phyloP scores from a whole-genome alignment of 2,797 vertebrate genomes.

The Emydoidea blandingii region DNA sequence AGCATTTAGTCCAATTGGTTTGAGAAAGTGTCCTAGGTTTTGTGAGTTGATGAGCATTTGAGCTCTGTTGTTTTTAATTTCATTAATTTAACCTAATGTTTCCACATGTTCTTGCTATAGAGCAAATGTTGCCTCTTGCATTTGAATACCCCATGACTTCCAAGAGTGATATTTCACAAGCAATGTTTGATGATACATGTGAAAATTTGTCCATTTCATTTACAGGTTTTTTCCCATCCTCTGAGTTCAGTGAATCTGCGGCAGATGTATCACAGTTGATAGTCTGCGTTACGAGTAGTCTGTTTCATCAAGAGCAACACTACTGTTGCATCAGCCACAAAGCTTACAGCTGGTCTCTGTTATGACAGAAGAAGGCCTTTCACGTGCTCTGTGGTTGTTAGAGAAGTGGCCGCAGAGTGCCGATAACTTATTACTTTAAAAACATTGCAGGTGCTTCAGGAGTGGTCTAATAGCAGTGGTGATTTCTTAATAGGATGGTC shows the following conservation, averaged over 20 bases:
- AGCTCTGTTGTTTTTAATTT: background rate
- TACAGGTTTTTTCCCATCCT: background rate
- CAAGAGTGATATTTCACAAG: background rate
- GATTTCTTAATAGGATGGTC: background rate
- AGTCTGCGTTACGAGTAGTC: background rate
- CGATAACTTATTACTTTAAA: background rate
- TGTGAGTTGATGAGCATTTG: background rate
- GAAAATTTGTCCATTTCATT: background rate
- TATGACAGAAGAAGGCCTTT: background rate
- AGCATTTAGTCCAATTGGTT: background rate
- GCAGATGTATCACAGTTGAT: background rate
- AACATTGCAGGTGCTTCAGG: background rate
- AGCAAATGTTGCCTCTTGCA: background rate
- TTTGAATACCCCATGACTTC: background rate
- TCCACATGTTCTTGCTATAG: background rate
- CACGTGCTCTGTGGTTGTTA: background rate
- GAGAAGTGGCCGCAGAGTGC: background rate
- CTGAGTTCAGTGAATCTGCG: background rate
- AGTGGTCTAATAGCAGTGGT: background rate
- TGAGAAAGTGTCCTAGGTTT: background rate
- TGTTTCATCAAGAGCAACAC: slow-evolving; percentile 2
- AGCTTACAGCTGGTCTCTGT: background rate
- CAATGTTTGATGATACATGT: background rate
- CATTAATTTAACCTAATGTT: background rate
- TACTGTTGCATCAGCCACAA: background rate